Evolutionary conservation across 2,888 invertebrate genomes (phyloP), one percentile per base, ranked within the genome.

Genomic region (Cheilosia vernalis): DNA sequence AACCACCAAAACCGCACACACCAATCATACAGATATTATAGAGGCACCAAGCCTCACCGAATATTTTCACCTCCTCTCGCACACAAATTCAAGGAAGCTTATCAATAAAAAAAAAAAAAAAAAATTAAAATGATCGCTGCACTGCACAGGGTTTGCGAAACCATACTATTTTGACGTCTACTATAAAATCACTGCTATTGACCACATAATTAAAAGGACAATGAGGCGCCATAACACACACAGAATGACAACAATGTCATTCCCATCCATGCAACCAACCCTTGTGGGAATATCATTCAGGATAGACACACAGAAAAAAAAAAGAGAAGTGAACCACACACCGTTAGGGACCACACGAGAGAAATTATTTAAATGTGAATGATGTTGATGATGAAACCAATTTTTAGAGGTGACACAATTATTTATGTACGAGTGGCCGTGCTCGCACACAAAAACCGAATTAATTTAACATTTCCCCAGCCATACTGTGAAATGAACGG

Each of bases 151-250:
- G 66, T 56, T 30, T 70, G 51, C 58, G 47, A 79, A 69, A 69
- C 69, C 78, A 69, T 78, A 40, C 63, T 33, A 69, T 70, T 70
- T 63, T 63, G 78, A 63, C 73, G 78, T 78, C 83, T 73, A 67
- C 78, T 78, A 40, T 78, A 40, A 87, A 87, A 87, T 87, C 87
- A 84, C 74, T 87, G 84, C 79, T 87, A 87, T 85, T 87, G 77
- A 74, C 85, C 87, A 87, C 87, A 87, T 85, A 87, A 87, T 87
- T 87, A 87, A 87, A 87, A 87, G 83, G 64, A 85, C 80, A 87
- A 80, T 78, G 79, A 80, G 85, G 80, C 85, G 74, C 69, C 79
- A 73, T 63, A 78, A n/a, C 40, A 58, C 19, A 55, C 67, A 44
- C 19, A 42, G 24, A 51, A 27, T 42, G n/a, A 61, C 27, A 61